A percentile compares a stretch with the other conserved stretches of the same genome.
These are phyloP conservation scores for Eustalomyia histrio DNA, from an alignment of 2,888 invertebrate species.

Conservation along the genomic window DNA sequence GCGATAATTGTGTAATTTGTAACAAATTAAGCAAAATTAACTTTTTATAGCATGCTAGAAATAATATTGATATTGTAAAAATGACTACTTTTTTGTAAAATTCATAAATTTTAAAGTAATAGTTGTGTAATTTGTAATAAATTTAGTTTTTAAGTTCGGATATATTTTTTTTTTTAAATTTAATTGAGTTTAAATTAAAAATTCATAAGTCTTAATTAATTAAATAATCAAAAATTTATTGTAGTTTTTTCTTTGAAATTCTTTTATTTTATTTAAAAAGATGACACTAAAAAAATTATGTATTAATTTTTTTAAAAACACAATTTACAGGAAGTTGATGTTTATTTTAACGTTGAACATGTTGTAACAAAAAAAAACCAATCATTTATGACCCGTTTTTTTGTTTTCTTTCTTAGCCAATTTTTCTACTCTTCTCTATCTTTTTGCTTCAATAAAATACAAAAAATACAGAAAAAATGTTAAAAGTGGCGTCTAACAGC, in stretches of 20 bases:
- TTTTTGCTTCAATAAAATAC: slow-evolving; percentile 31
- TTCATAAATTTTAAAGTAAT: too few species aligned
- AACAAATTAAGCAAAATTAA: too few species aligned
- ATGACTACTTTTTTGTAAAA: too few species aligned
- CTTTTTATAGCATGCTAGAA: too few species aligned
- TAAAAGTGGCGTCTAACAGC: slow-evolving; percentile 66
- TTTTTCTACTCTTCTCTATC: slow-evolving; percentile 28
- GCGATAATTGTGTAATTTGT: too few species aligned
- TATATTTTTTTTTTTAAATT: too few species aligned
- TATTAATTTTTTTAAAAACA: not conserved
- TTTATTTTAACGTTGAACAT: slow-evolving; percentile 38
- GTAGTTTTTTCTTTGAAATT: not conserved
- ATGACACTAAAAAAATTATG: not conserved
- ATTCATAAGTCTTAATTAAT: too few species aligned
- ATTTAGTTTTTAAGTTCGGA: too few species aligned
- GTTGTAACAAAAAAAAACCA: slow-evolving; percentile 50
- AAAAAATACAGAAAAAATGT: slow-evolving; percentile 40
- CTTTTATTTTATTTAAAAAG: not conserved
- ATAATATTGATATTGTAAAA: too few species aligned
- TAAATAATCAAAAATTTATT: not conserved
- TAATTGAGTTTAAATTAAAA: too few species aligned
- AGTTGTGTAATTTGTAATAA: too few species aligned
- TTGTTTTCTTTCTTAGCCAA: slow-evolving; percentile 38
- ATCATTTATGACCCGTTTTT: slow-evolving; percentile 50
- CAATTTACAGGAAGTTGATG: slow-evolving; percentile 53